phyloP scores from a whole-genome alignment of 2,888 invertebrate species.

The Opisthograptis luteolata region DNA sequence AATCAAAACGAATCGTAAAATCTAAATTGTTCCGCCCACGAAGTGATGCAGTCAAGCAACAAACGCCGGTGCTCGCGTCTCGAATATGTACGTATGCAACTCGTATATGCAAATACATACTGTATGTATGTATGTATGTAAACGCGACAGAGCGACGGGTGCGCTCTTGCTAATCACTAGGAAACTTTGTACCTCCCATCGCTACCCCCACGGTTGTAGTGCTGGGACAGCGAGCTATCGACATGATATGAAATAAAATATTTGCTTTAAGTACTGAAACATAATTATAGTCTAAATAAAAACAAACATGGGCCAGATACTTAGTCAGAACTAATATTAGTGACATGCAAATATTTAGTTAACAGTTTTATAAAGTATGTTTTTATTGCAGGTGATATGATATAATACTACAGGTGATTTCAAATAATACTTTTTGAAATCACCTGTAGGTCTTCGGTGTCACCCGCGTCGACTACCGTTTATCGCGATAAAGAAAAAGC shows the following conservation, averaged over 20 bases:
- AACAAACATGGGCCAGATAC: no score
- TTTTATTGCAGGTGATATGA: no score
- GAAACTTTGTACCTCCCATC: constrained; percentile 56
- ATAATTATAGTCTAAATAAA: no score
- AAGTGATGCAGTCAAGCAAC: constrained; percentile 4
- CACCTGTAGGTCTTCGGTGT: no score
- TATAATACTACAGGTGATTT: no score
- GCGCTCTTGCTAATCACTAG: constrained; percentile 68
- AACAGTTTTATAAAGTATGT: no score
- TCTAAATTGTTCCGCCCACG: neutral
- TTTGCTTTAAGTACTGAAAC: neutral
- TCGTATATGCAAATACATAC: constrained; percentile 11
- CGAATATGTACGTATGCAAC: constrained; percentile 10
- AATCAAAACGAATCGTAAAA: constrained; percentile 12
- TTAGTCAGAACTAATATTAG: no score
- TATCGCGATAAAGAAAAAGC: no score
- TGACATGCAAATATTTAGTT: no score
- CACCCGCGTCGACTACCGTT: no score
- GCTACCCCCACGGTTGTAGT: constrained; percentile 40
- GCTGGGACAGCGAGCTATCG: constrained; percentile 31
- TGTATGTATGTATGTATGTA: constrained; percentile 29
- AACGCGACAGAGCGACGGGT: constrained; percentile 41
- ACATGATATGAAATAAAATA: constrained; percentile 9
- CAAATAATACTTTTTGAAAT: no score
- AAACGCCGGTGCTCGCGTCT: neutral